Percentiles rank a stretch among this genome's conserved stretches.
Conservation (phyloP, 2,888 invertebrate genomes). For the Idaea dimidiata region DNA sequence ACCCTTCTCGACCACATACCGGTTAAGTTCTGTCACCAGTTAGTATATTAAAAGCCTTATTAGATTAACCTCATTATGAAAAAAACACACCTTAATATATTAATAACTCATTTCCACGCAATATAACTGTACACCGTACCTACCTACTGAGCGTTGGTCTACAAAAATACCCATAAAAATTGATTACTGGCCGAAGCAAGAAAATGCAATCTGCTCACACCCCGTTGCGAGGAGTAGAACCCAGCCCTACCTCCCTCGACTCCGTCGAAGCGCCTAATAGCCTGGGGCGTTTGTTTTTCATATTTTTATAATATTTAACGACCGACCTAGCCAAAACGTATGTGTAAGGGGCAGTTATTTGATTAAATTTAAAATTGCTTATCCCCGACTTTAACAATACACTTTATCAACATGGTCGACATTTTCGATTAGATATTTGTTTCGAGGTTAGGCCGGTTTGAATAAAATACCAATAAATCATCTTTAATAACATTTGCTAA, state of each 20-base stretch:
- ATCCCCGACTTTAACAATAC: conserved; percentile 4
- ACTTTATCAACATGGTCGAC: conserved; percentile 10
- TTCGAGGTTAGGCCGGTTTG: neutral
- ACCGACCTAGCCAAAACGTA: conserved; percentile 31
- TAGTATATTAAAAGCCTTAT: conserved; percentile 3
- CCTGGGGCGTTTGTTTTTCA: conserved; percentile 60
- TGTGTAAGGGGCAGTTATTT: conserved; percentile 23
- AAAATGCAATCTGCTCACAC: conserved; percentile 71
- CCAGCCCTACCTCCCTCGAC: conserved; percentile 26
- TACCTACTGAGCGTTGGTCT: conserved; percentile 41
- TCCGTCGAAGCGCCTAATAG: conserved; percentile 52
- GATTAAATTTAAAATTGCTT: conserved; percentile 29
- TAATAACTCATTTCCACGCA: neutral
- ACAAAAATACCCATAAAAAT: conserved; percentile 74
- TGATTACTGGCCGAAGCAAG: conserved; percentile 74
- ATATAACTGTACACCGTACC: conserved; percentile 19
- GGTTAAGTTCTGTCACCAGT: neutral
- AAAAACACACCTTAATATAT: neutral
- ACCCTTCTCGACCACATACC: no score
- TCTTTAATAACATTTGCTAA: conserved; percentile 29
- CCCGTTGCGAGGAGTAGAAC: conserved; percentile 23
- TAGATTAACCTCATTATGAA: no score
- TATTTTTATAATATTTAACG: conserved; percentile 58
- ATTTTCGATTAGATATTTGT: conserved; percentile 6
- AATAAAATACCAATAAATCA: conserved; percentile 24